A percentile compares a stretch with the other conserved stretches of the same genome.
Evolutionary conservation across 2,888 invertebrate species (phyloP).

Genomic region (Hirtodrosophila duncani): DNA sequence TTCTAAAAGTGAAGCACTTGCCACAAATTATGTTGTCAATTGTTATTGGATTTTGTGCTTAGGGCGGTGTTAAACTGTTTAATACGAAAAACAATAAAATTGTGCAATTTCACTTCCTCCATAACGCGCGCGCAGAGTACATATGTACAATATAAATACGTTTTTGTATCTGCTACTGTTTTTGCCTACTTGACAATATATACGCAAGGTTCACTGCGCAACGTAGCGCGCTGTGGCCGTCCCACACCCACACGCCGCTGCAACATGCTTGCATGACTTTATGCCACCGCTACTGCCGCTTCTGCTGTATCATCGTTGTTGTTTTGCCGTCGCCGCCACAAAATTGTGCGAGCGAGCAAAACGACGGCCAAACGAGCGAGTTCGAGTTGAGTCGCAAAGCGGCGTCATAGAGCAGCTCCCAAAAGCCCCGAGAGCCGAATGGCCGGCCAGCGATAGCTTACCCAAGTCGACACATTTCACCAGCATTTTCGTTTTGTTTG

Average conservation of each 20-base stretch:
- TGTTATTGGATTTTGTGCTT: too few species aligned
- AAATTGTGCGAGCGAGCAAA: conserved; percentile 25
- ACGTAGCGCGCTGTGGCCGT: conserved; percentile 42
- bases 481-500: conserved; percentile 35
- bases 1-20: neutral
- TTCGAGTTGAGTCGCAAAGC: conserved; percentile 22
- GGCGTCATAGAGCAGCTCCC: too few species aligned
- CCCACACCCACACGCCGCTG: conserved; percentile 27
- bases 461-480: conserved; percentile 61
- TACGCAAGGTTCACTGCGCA: conserved; percentile 70
- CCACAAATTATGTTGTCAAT: neutral
- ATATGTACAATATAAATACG: conserved; percentile 13
- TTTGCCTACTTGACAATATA: conserved; percentile 32
- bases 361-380: conserved; percentile 5
- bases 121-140: conserved; percentile 32
- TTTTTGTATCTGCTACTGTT: conserved; percentile 23
- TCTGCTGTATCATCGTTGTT: conserved; percentile 57
- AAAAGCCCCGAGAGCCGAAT: too few species aligned
- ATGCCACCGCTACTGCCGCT: conserved; percentile 1
- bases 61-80: neutral
- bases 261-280: conserved; percentile 50
- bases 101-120: conserved; percentile 54
- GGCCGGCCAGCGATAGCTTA: conserved; percentile 11
- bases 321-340: conserved; percentile 62
- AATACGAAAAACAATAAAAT: conserved; percentile 50